A percentile compares a stretch with the other conserved stretches of the same genome.
phyloP scores from a whole-genome alignment of 2,888 invertebrate genomes.

The Polyommatus iphigenia region DNA sequence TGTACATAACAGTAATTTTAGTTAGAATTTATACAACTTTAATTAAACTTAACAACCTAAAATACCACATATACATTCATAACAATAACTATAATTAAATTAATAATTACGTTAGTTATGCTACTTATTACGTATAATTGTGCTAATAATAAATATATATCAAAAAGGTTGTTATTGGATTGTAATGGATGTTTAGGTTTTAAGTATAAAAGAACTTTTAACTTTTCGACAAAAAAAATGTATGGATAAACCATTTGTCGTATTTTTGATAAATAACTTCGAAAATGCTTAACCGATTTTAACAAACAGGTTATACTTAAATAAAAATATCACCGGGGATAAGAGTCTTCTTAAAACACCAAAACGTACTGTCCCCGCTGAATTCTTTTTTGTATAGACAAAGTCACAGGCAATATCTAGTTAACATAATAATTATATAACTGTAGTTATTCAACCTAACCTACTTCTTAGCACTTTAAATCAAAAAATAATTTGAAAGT shows the following conservation, averaged over 20 bases:
- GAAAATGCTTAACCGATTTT: no score
- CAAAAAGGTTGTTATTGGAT: not conserved
- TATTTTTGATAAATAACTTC: no score
- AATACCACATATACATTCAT: not conserved
- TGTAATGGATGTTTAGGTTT: no score
- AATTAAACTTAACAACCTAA: not conserved
- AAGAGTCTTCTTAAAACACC: no score
- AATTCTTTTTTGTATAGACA: no score
- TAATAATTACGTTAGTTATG: not conserved
- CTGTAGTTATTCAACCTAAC: not conserved
- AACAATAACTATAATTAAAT: not conserved
- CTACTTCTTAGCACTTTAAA: not conserved
- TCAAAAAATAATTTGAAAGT: not conserved
- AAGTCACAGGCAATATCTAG: not conserved
- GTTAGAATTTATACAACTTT: not conserved
- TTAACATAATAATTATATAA: not conserved
- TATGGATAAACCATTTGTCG: no score
- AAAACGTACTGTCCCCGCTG: no score
- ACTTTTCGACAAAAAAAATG: no score
- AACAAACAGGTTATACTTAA: no score
- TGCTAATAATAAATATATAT: not conserved
- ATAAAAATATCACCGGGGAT: no score
- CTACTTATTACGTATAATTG: not conserved
- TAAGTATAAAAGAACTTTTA: no score
- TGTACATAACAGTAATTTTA: not conserved